Percentiles rank a stretch among this genome's conserved stretches.
Evolutionary conservation across 1,140 invertebrate species (phyloP).

Genomic region (Nasonia giraulti): DNA sequence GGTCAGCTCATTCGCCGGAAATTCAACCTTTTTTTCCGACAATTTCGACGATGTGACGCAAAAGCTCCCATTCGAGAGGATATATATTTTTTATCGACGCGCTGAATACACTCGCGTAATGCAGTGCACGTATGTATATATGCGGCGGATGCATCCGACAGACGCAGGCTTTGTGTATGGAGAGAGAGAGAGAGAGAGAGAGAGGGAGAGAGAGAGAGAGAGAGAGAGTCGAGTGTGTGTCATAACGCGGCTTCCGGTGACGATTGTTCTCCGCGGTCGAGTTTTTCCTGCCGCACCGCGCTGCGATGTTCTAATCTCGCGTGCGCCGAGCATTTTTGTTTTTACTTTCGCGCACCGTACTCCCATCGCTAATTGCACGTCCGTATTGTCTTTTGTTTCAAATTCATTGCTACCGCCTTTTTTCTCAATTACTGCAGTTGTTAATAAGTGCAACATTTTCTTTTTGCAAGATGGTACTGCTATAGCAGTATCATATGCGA

Average conservation of each 20-base stretch:
- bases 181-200: neutral
- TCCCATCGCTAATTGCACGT: neutral
- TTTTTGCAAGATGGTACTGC: no score
- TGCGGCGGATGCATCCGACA: neutral
- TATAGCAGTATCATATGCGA: no score
- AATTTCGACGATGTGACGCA: conserved; percentile 20
- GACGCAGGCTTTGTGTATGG: neutral
- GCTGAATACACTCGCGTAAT: neutral
- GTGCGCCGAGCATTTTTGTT: neutral
- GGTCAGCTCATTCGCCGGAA: neutral
- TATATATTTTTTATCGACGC: conserved; percentile 20
- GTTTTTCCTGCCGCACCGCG: neutral
- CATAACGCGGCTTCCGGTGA: conserved; percentile 33
- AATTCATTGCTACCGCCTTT: neutral
- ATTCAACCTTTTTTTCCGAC: neutral
- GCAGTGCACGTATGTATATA: no score
- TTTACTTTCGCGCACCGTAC: neutral
- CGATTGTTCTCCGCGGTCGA: conserved; percentile 6
- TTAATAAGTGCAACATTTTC: no score
- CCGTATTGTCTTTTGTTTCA: neutral
- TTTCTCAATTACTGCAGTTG: neutral
- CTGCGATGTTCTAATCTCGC: neutral
- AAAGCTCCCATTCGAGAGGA: neutral
- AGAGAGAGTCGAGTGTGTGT: conserved; percentile 6
- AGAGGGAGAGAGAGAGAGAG: neutral